Conservation (phyloP, 2,113 vertebrate genomes). For the Panthera tigris region DNA sequence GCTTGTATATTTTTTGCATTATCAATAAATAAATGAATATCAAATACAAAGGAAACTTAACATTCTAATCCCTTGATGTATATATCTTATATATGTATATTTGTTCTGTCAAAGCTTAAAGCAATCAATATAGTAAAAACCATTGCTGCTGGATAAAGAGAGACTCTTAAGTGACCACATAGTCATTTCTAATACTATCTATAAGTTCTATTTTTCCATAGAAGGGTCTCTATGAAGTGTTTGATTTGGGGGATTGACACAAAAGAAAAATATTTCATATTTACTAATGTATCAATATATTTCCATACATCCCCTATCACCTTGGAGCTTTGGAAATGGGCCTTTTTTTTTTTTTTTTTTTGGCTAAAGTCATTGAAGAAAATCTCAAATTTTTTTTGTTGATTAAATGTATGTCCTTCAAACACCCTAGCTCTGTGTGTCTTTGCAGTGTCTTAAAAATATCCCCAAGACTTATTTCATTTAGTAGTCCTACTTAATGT, state of each 20-base stretch:
- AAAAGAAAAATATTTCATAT: background rate
- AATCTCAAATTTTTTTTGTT: background rate
- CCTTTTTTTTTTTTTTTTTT: background rate
- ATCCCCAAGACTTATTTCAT: slow-evolving; percentile 21
- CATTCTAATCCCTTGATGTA: background rate
- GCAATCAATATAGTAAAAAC: background rate
- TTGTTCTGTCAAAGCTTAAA: background rate
- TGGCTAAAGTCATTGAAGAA: background rate
- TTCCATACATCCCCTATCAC: background rate
- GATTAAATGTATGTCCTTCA: slow-evolving; percentile 54
- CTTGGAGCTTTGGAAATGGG: background rate
- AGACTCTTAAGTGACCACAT: background rate
- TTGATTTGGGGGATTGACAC: background rate
- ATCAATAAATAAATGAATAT: background rate
- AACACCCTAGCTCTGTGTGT: background rate
- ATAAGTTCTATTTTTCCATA: background rate
- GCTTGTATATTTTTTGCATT: background rate
- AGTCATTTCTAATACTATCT: background rate
- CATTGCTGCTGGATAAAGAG: background rate
- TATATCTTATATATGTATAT: background rate
- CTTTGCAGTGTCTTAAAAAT: slow-evolving; percentile 15
- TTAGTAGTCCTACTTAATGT: slow-evolving; percentile 47
- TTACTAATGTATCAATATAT: background rate
- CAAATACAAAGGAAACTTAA: background rate
- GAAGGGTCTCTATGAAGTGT: background rate